Base-by-base conservation (phyloP, 2,797 vertebrate genomes). In the Molossus alvarezi region DNA sequence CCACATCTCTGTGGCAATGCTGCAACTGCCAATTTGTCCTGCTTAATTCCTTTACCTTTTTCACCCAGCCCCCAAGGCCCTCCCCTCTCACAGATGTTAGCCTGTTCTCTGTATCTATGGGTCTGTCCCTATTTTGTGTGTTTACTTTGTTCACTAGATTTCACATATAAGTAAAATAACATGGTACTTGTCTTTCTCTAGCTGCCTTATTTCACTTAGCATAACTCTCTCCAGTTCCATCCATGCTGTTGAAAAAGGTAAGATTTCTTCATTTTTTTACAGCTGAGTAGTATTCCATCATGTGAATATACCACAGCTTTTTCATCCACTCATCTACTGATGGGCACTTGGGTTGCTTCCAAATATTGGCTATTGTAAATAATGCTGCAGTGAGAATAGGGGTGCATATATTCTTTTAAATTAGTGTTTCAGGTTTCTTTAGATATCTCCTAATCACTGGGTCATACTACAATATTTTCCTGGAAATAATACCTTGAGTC, bases 401-500 rank as follows among this genome's bases (percentile, higher is more conserved):
- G 21, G 21, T 58, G 55, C 21, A 37, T 80, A 25, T 15, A 58
- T 58, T 80, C n/a, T 37, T 80, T 80, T 12, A 41, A 80, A 25
- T 80, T 15, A 80, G 76, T 80, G 21, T 80, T 79, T 79, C 23
- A 12, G n/a, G 12, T 37, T 79, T 37, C 76, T 79, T 23, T 55
- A 29, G 12, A 79, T 79, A 37, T 57, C 57, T 37, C 57, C 53
- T 7, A 58, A 79, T 58, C 20, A 5, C 76, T 79, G 33, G 33
- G 12, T 58, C 33, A 58, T 79, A 58, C 58, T 4, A 91, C 92
- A 91, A 94, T 82, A 6, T 48, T 83, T 73, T 94, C 58, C 55
- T 67, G 25, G 37, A 94, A 77, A 65, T 62, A 80, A 88, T 67
- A 75, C 12, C 21, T 94, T 89, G 87, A 73, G 55, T 58, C 86